Evolutionary conservation across 92 coral and sea anemone genomes (phyloP), one percentile per base, ranked within the genome.

Genomic region (Phenganax stokvisi): DNA sequence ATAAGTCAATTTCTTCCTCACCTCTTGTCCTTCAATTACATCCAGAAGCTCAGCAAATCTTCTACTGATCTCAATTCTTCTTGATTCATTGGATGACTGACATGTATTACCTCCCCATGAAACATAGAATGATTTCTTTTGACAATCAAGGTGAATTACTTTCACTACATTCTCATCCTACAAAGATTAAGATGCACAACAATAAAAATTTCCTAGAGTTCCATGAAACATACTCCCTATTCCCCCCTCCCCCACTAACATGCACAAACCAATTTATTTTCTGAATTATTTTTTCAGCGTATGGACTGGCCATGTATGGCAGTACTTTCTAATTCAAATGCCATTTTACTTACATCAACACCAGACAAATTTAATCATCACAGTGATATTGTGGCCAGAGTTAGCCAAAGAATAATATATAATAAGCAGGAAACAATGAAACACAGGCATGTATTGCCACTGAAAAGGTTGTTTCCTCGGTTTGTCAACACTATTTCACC

Each of bases 1-100:
- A 10, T 8, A 51, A 10, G 29, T 16, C 9, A 44, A n/a, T 28
- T 31, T 2, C 11, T 6, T 27, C 31, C 17, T 29, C 61, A 91
- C 97, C 97, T 91, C 92, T 72, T 93, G 85, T 55, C 88, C 84
- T 8, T 92, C 92, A 54, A 76, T 58, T 16, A 93, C 75, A 27
- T 94, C 98, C 71, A 88, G 86, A 58, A 83, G 71, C 25, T 92
- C 89, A 47, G 93, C 93, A 91, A 93, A 90, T 69, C 89, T 91
- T 60, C 84, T 92, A 31, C 97, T 87, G 28, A 93, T 78, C 82
- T 91, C 91, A 13, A 93, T 82, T 70, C 86, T 88, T 25, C 90
- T 83, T 30, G 82, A 55, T 47, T 59, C 54, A 25, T 15, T 31
- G 54, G 81, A 44, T 59, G 81, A 29, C 15, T 57, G 69, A 59